Evolutionary conservation across 2,888 invertebrate genomes (phyloP).

Genomic region (Dryadula phaetusa): DNA sequence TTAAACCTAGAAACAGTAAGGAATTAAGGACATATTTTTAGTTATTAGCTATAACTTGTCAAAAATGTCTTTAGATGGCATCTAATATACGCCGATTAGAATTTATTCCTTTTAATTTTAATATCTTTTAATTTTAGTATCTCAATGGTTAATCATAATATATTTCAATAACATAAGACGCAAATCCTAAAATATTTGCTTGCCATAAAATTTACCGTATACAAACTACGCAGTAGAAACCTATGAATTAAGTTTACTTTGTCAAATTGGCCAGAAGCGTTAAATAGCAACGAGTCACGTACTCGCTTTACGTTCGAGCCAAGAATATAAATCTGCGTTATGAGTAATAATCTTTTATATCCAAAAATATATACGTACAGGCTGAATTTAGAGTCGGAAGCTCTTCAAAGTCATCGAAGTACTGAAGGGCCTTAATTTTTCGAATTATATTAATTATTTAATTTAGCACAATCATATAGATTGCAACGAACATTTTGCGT

Average conservation of each 20-base stretch:
- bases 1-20: no score
- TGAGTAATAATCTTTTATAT: slow-evolving; percentile 26
- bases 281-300: slow-evolving; percentile 34
- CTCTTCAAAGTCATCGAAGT: no score
- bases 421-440: no score
- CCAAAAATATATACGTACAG: neutral
- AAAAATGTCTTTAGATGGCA: no score
- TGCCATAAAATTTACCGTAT: slow-evolving; percentile 19
- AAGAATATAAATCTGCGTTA: slow-evolving; percentile 30
- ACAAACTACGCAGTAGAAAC: slow-evolving; percentile 33
- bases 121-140: no score
- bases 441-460: no score
- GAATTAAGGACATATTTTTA: no score
- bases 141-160: neutral
- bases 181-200: slow-evolving; percentile 30
- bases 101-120: neutral
- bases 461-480: no score
- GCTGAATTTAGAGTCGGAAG: neutral
- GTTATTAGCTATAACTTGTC: no score
- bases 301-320: slow-evolving; percentile 24
- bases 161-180: slow-evolving; percentile 20
- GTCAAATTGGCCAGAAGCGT: slow-evolving; percentile 29
- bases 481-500: no score
- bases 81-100: no score
- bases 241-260: slow-evolving; percentile 24